Evolutionary conservation across 2,797 vertebrate genomes (phyloP), one percentile per base, ranked within the genome.

Genomic region (Enteromius treurensis): DNA sequence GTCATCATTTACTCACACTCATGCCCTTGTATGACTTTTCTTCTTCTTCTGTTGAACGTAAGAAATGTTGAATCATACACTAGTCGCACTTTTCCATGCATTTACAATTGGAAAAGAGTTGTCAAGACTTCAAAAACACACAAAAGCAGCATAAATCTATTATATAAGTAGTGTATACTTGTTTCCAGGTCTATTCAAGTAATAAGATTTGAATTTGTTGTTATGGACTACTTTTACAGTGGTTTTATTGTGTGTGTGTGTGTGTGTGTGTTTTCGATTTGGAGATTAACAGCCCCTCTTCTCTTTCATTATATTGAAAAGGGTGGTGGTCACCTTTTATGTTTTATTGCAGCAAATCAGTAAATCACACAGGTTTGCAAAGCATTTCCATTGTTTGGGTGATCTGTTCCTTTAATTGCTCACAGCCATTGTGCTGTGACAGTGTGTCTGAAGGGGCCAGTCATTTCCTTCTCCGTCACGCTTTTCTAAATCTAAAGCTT

Each of bases 401-500:
- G 51, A 40, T n/a, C 32, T 58, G 73, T 5, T 37, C 1, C 34
- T 62, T 77, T 65, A 76, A 74, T 76, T 75, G 45, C 64, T 34
- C 23, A 65, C n/a, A 40, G 80, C 17, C 37, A 65, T 53, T 67
- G 42, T 67, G 47, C 23, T 55, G 10, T 82, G 32, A 49, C 55
- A 55, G 21, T 21, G 26, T 71, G 79, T 80, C 19, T 71, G 42
- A 26, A 37, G 19, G 34, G 40, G 32, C 23, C 71, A 53, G 45
- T 67, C 14, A 82, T 40, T 65, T 82, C 79, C 68, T 42, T 71
- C 55, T 32, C 32, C 6, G 29, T 81, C 70, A 76, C 2, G 47
- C 60, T 76, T 82, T 76, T 68, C 69, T 21, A 55, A 76, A 82
- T 53, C 71, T 51, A 53, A n/a, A 55, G 58, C 71, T 82, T 67